Base-by-base conservation (phyloP, 2,113 vertebrate genomes). In the Melierax canorus region DNA sequence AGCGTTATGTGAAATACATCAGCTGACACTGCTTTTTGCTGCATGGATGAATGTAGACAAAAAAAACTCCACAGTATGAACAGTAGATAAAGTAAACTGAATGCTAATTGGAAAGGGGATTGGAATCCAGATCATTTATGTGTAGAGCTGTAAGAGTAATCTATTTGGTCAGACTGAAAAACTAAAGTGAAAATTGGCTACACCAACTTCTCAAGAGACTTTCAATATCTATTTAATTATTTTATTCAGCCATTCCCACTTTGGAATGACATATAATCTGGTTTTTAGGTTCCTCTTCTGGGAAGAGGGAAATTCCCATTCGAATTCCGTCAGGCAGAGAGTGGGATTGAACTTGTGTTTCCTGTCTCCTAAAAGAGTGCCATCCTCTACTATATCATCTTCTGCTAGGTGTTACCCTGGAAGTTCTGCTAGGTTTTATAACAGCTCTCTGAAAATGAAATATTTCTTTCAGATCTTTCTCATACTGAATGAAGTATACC, bases 11-110 rank as follows among this genome's bases (percentile, higher is more conserved):
- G 83, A 76, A 91, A 58, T 67, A 38, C 38, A 55, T 94, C 87
- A 87, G 69, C 80, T 97, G 92, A 87, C 64, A 4, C 45, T 84
- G 94, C 30, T 88, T 90, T 92, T 92, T 86, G 45, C 72, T 86
- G 76, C 73, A 43, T 84, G 80, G 89, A 77, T 89, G 29, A 86
- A 78, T 63, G 86, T 46, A 67, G 77, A 89, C 56, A 74, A 81
- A 91, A 89, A 82, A 82, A 60, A 1, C 45, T 56, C 15, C 26
- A 39, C 38, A 38, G 29, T 68, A 64, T 12, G 43, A 87, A 22
- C n/a, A 92, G 73, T 11, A 64, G 69, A 53, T 84, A 76, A 90
- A 94, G 9, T 79, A 36, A 86, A 82, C 41, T 66, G 79, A 84
- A 74, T 60, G 68, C 56, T 96, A 81, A 39, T 59, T 74, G 76